A percentile compares a stretch with the other conserved stretches of the same genome.
Evolutionary conservation across 2,113 vertebrate genomes (phyloP).

Genomic region (Cebus imitator): DNA sequence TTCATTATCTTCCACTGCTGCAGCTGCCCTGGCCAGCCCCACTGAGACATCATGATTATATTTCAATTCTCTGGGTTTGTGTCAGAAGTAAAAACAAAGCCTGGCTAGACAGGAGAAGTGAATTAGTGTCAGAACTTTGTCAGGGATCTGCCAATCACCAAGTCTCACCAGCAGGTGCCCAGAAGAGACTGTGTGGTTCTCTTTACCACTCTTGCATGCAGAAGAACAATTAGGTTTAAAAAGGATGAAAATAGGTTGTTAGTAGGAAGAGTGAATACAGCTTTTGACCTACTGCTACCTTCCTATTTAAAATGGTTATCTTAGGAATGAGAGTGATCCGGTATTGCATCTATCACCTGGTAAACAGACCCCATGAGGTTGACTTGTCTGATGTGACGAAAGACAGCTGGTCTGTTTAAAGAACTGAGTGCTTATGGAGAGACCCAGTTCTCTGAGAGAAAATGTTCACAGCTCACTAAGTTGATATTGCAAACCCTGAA

Average conservation of each 20-base stretch:
- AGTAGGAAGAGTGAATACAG: not conserved
- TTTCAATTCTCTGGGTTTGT: not conserved
- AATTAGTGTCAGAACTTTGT: not conserved
- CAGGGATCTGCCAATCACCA: not conserved
- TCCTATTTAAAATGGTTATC: not conserved
- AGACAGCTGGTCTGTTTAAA: not conserved
- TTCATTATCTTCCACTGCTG: not conserved
- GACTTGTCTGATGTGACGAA: not conserved
- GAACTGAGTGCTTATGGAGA: not conserved
- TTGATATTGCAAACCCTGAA: constrained; percentile 1
- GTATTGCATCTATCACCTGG: not conserved
- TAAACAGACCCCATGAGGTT: not conserved
- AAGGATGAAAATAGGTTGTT: not conserved
- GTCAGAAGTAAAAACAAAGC: not conserved
- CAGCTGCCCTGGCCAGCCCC: not conserved
- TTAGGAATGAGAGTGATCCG: not conserved
- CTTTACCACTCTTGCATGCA: not conserved
- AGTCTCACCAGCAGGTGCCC: not conserved
- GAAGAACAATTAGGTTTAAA: not conserved
- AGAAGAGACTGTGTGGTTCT: not conserved
- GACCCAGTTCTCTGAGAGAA: not conserved
- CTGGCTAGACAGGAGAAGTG: not conserved
- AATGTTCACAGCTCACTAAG: not conserved
- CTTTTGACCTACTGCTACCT: not conserved
- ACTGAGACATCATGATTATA: not conserved